phyloP scores from a whole-genome alignment of 2,113 vertebrate species.

The Colaptes auratus region DNA sequence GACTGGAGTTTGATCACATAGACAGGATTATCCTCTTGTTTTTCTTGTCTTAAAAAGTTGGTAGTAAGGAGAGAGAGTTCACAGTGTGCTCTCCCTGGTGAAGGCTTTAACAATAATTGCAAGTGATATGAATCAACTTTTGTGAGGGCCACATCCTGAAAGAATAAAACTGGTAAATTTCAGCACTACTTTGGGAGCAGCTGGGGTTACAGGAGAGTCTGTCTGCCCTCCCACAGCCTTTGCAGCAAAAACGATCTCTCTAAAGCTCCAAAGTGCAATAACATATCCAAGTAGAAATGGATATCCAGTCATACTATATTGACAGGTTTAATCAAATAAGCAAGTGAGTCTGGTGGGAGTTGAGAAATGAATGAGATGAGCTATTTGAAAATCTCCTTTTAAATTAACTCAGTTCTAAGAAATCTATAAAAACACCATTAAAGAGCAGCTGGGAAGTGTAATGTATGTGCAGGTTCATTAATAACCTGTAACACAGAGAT shows the following conservation, averaged over 20 bases:
- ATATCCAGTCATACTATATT: background rate
- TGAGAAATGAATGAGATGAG: background rate
- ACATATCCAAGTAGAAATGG: background rate
- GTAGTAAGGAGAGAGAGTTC: background rate
- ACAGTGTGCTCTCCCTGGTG: background rate
- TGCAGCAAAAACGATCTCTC: background rate
- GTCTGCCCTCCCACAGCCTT: background rate
- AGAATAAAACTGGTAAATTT: background rate
- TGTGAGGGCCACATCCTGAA: background rate
- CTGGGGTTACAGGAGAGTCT: background rate
- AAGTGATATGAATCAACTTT: background rate
- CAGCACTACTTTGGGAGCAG: background rate
- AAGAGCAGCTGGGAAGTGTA: background rate
- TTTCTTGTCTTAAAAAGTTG: background rate
- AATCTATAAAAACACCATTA: conserved; percentile 2
- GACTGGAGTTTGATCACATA: background rate
- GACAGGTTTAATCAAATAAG: background rate
- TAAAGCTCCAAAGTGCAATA: background rate
- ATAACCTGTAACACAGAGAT: background rate
- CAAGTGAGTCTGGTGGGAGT: background rate
- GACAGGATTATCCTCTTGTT: background rate
- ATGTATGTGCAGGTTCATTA: background rate
- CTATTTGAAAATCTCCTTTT: background rate
- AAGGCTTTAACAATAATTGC: background rate
- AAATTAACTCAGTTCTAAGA: background rate